Evolutionary conservation across 2,113 vertebrate genomes (phyloP).

Genomic region (Anser cygnoides): DNA sequence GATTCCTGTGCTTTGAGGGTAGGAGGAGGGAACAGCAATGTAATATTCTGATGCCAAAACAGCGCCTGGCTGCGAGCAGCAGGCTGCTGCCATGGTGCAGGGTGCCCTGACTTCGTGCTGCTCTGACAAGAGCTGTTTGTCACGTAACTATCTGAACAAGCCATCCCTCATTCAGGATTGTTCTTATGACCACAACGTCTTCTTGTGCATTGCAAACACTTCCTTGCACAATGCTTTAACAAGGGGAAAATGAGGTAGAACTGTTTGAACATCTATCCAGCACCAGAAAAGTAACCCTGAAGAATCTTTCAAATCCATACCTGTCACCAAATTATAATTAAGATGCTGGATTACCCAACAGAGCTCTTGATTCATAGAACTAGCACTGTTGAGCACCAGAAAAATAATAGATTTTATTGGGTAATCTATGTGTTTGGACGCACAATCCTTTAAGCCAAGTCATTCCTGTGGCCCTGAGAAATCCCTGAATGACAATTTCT

Average conservation of each 20-base stretch:
- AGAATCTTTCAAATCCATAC: neutral
- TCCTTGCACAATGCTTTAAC: neutral
- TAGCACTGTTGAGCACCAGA: neutral
- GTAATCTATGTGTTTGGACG: neutral
- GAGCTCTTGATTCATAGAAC: slow-evolving; percentile 7
- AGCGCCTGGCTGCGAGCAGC: neutral
- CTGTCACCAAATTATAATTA: neutral
- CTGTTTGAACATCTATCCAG: neutral
- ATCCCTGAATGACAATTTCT: neutral
- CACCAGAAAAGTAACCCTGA: neutral
- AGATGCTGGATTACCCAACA: neutral
- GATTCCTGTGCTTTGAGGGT: neutral
- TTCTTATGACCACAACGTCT: neutral
- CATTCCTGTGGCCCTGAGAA: neutral
- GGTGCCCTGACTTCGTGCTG: neutral
- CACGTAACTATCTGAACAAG: neutral
- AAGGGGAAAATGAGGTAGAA: neutral
- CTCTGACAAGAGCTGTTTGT: neutral
- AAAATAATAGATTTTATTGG: neutral
- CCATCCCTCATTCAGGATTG: neutral
- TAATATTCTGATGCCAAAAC: neutral
- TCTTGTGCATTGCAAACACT: neutral
- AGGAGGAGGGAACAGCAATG: neutral
- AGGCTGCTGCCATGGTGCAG: neutral
- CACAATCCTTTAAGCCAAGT: neutral